Evolutionary conservation across 1,140 invertebrate species (phyloP).

Genomic region (Conopomorpha cramerella): DNA sequence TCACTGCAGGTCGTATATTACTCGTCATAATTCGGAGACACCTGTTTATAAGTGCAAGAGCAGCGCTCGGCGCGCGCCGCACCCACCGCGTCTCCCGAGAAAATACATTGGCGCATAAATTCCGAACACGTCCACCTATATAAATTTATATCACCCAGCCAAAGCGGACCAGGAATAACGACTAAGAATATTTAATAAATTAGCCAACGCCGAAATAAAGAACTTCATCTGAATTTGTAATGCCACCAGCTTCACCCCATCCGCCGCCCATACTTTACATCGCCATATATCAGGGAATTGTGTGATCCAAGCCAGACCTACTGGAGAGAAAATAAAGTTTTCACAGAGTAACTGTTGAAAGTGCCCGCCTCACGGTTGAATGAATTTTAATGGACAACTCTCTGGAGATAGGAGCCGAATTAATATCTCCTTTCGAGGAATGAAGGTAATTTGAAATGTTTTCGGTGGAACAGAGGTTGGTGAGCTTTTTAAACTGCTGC

Average conservation of each 20-base stretch:
- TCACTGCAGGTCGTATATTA: too few relatives aligned
- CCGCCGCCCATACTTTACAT: too few relatives aligned
- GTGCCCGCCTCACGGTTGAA: conserved; percentile 14
- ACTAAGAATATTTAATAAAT: conserved; percentile 46
- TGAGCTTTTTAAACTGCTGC: too few relatives aligned
- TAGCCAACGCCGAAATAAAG: too few relatives aligned
- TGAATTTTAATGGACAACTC: conserved; percentile 25
- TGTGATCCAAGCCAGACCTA: background rate
- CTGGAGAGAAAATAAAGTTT: background rate
- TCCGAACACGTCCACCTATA: conserved; percentile 35
- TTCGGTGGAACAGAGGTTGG: too few relatives aligned
- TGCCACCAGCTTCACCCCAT: too few relatives aligned
- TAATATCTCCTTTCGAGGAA: background rate
- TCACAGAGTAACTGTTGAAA: conserved; percentile 11
- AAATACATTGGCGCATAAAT: conserved; percentile 33
- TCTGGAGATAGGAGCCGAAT: conserved; percentile 6
- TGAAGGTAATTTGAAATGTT: background rate
- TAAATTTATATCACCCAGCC: conserved; percentile 37
- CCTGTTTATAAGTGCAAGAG: too few relatives aligned
- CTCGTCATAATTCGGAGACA: too few relatives aligned
- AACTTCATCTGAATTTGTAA: background rate
- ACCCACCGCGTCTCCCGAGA: conserved; percentile 16
- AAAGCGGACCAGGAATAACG: too few relatives aligned
- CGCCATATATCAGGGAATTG: background rate
- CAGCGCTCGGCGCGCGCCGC: too few relatives aligned